Evolutionary conservation across 2,888 invertebrate species (phyloP), one percentile per base, ranked within the genome.

Genomic region (Limnephilus lunatus): DNA sequence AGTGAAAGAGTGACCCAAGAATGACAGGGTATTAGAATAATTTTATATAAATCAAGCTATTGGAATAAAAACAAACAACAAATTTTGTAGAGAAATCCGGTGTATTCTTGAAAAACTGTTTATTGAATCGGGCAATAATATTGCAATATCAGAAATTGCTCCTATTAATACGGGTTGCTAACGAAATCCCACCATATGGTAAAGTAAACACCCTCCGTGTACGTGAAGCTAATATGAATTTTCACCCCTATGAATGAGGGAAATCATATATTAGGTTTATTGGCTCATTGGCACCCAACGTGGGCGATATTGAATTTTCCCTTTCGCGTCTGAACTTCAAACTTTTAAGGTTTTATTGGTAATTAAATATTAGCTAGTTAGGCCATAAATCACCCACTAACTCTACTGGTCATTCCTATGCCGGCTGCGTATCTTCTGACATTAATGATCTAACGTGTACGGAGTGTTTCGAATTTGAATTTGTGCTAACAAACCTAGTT

Each of bases 391-490:
- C 83, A 83, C 83, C 31, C 83, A 35, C 25, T 35, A 83, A 35
- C 32, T 83, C 83, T 19, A 35, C 32, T 35, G 83, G 83, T 83
- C 83, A 83, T 83, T 83, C 83, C 32, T 35, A 31, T 83, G 83
- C 32, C 7, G 7, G 83, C 25, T 35, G 31, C 83, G 83, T 83
- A 83, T 83, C 35, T 83, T 2, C 83, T 19, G 83, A 83, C 83
- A 83, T 83, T 83, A 83, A 83, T 83, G 83, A 83, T 83, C 83
- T 83, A 83, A 83, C 35, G 15, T 83, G 83, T 32, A 83, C 83
- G 25, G 82, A 82, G 83, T 83, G 83, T 83, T 83, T 83, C 25
- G 83, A 83, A 83, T 83, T 83, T 82, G 82, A 82, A 82, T 82
- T 82, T 82, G 31, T 30, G 82, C 83, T 19, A 32, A 83, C 83